Evolutionary conservation across 1,140 invertebrate species (phyloP).

Genomic region (Drosophila parvula): DNA sequence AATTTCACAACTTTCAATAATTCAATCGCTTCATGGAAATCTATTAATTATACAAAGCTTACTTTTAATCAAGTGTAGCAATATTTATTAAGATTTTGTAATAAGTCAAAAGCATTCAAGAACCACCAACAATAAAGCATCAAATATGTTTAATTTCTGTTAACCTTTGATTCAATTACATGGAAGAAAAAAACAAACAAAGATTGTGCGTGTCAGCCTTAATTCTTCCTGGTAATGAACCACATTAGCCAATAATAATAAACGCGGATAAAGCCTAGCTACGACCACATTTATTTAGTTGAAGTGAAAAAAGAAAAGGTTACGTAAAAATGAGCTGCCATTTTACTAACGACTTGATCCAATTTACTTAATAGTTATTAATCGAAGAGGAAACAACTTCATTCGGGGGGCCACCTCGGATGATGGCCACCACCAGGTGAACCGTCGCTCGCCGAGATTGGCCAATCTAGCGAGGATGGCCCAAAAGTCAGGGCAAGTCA

Average conservation of each 20-base stretch:
- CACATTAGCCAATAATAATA: background rate
- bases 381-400: constrained; percentile 55
- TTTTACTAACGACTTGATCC: constrained; percentile 27
- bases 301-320: constrained; percentile 9
- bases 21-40: background rate
- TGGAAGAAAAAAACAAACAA: background rate
- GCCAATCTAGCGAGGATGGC: constrained; percentile 36
- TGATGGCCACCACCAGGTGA: constrained; percentile 1
- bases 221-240: background rate
- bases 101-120: background rate
- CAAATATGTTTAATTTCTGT: background rate
- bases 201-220: constrained; percentile 5
- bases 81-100: background rate
- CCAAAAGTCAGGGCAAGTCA: constrained; percentile 48
- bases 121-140: background rate
- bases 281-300: background rate
- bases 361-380: constrained; percentile 63
- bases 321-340: constrained; percentile 5
- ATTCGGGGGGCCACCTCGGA: constrained; percentile 30
- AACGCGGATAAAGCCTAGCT: constrained; percentile 2
- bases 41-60: background rate
- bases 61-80: background rate
- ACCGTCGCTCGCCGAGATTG: constrained; percentile 9
- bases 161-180: constrained; percentile 10
- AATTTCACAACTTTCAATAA: background rate